These are phyloP conservation scores for Agonopterix heracliana DNA, from an alignment of 2,888 invertebrate genomes.

Conservation along the genomic window DNA sequence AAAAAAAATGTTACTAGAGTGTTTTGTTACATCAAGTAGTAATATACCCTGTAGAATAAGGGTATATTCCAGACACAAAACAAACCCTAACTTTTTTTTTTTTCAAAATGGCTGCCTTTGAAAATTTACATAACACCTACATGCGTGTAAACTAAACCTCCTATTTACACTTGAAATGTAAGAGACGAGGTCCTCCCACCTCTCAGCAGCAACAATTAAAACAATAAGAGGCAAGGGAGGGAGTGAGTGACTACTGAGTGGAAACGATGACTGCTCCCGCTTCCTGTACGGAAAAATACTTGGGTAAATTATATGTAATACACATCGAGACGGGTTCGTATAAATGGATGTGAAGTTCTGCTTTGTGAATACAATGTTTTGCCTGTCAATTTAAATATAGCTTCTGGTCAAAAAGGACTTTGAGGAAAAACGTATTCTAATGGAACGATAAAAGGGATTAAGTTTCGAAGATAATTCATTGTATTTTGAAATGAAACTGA, in stretches of 20 bases:
- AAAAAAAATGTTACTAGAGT: too few species aligned
- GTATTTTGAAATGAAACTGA: too few species aligned
- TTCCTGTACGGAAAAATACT: constrained; percentile 45
- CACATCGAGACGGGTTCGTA: neutral
- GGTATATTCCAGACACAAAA: too few species aligned
- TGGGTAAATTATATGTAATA: constrained; percentile 51
- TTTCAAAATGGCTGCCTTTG: constrained; percentile 1
- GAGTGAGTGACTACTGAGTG: constrained; percentile 65
- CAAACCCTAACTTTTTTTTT: too few species aligned
- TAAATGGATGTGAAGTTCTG: neutral
- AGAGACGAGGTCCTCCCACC: constrained; percentile 69
- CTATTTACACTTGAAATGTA: constrained; percentile 45
- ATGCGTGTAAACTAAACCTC: constrained; percentile 21
- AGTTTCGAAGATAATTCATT: too few species aligned
- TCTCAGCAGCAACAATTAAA: constrained; percentile 70
- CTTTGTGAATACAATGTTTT: too few species aligned
- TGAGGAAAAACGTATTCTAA: too few species aligned
- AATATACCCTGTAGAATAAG: too few species aligned
- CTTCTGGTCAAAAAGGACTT: too few species aligned
- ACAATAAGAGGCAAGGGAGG: constrained; percentile 49
- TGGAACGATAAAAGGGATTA: too few species aligned
- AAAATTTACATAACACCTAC: constrained; percentile 13
- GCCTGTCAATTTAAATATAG: too few species aligned
- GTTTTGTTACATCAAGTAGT: too few species aligned
- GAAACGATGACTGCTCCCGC: constrained; percentile 44